These are phyloP conservation scores for Pheosia gnoma DNA, from an alignment of 2,888 invertebrate genomes.

Conservation along the genomic window DNA sequence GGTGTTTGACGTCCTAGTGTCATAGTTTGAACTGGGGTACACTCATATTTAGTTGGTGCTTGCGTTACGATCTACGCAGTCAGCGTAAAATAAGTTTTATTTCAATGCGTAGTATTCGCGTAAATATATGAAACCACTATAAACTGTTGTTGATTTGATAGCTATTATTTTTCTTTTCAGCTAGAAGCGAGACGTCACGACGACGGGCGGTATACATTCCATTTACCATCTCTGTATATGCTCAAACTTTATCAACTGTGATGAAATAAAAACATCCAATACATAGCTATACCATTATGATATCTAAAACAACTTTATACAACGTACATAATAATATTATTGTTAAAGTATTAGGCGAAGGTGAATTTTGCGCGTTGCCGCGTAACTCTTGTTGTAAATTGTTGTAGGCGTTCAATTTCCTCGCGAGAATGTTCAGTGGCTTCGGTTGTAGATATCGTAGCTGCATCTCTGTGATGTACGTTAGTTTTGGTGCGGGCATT, in stretches of 20 bases:
- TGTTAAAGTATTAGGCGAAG: not conserved
- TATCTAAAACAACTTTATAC: constrained; percentile 6
- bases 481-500: constrained; percentile 57
- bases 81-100: too few relatives aligned
- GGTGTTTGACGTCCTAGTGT: too few relatives aligned
- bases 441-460: constrained; percentile 55
- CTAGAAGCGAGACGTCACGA: constrained; percentile 58
- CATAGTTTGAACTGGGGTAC: too few relatives aligned
- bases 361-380: constrained; percentile 8
- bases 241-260: constrained; percentile 48
- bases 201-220: constrained; percentile 63
- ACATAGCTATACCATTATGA: not conserved
- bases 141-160: constrained; percentile 1
- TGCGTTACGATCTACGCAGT: too few relatives aligned
- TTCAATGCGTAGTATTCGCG: too few relatives aligned
- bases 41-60: too few relatives aligned
- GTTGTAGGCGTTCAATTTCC: constrained; percentile 54
- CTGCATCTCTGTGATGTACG: constrained; percentile 60
- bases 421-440: constrained; percentile 60
- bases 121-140: too few relatives aligned
- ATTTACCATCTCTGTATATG: constrained; percentile 59
- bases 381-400: constrained; percentile 24
- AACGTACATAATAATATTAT: not conserved
- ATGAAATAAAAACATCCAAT: constrained; percentile 15
- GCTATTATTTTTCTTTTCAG: constrained; percentile 47